Conservation (phyloP, 2,113 vertebrate genomes). For the Seriola aureovittata region DNA sequence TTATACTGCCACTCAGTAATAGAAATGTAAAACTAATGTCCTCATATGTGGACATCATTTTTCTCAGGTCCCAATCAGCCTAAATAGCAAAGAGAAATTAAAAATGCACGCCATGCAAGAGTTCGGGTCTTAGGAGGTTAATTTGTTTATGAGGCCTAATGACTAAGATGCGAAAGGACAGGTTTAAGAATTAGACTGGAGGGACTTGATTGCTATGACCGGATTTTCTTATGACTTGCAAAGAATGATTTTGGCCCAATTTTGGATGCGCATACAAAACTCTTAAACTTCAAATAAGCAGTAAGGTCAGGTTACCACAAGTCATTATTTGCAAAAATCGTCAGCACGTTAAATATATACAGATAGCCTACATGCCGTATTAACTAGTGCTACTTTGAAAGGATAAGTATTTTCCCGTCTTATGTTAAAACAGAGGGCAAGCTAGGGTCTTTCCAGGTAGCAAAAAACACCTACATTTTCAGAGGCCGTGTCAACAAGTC, state of each 20-base stretch:
- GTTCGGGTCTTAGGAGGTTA: too few species aligned
- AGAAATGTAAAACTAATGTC: too few species aligned
- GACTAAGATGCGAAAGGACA: not conserved
- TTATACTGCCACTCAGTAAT: too few species aligned
- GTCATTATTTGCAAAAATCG: not conserved
- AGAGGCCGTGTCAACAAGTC: not conserved
- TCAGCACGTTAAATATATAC: not conserved
- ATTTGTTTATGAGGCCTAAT: too few species aligned
- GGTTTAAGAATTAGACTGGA: not conserved
- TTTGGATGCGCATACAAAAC: not conserved
- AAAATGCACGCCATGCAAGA: too few species aligned
- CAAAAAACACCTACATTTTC: not conserved
- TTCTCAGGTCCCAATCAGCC: too few species aligned
- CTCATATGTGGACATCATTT: too few species aligned
- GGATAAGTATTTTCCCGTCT: not conserved
- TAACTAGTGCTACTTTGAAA: not conserved
- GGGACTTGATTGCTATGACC: not conserved
- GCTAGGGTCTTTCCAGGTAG: conserved; percentile 15
- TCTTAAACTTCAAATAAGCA: not conserved
- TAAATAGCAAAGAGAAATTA: too few species aligned
- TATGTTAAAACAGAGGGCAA: not conserved
- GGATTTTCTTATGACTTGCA: not conserved
- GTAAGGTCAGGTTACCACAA: too few species aligned
- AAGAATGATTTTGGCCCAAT: not conserved
- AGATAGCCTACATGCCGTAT: not conserved